Evolutionary conservation across 1,140 invertebrate genomes (phyloP).

Genomic region (Lepidurus arcticus): DNA sequence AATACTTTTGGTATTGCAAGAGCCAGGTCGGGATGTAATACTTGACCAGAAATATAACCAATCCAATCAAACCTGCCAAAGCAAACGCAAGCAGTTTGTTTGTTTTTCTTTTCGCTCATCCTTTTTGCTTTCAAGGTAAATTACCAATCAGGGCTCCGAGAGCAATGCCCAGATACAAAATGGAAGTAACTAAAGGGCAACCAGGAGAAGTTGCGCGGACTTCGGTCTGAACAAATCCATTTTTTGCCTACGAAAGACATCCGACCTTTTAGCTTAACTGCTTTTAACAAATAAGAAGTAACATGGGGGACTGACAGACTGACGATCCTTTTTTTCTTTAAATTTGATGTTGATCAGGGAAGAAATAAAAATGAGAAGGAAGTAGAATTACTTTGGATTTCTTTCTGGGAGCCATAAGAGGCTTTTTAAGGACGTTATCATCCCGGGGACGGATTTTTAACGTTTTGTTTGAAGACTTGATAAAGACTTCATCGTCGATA

Average conservation of each 20-base stretch:
- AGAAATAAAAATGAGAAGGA: no score
- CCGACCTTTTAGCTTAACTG: background rate
- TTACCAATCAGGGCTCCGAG: background rate
- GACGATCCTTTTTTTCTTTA: no score
- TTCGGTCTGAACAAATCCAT: constrained; percentile 2
- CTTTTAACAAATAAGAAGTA: background rate
- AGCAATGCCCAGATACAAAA: background rate
- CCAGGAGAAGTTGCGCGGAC: background rate
- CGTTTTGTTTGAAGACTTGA: constrained; percentile 32
- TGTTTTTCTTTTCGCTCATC: background rate
- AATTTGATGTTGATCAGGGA: no score
- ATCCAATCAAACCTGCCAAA: constrained; percentile 25
- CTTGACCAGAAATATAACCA: constrained; percentile 31
- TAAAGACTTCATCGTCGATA: constrained; percentile 34
- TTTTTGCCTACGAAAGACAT: background rate
- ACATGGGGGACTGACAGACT: background rate
- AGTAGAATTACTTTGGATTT: constrained; percentile 6
- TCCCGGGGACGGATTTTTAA: constrained; percentile 25
- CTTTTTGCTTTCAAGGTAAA: background rate
- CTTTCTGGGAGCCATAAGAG: constrained; percentile 31
- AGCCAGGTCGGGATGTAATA: constrained; percentile 23
- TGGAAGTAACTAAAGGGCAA: background rate
- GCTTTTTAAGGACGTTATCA: constrained; percentile 28
- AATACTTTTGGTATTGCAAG: constrained; percentile 24
- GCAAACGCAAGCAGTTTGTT: background rate